Evolutionary conservation across 2,888 invertebrate genomes (phyloP).

Genomic region (Helobdella robusta): DNA sequence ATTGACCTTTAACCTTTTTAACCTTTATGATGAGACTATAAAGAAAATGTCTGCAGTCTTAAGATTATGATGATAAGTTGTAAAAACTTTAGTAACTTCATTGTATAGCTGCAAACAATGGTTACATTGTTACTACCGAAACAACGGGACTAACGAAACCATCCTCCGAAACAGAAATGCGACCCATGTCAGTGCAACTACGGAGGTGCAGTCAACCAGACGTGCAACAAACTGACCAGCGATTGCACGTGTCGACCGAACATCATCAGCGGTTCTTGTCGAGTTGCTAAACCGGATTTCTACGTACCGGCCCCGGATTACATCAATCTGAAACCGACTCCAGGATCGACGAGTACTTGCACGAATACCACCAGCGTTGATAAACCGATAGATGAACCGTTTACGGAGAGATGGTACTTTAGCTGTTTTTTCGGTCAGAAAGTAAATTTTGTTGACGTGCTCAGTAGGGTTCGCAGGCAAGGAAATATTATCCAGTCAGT

Average conservation of each 20-base stretch:
- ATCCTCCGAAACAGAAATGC: slow-evolving; percentile 31
- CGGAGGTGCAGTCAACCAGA: slow-evolving; percentile 28
- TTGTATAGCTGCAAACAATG: too few species aligned
- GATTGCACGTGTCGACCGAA: slow-evolving; percentile 31
- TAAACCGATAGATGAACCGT: slow-evolving; percentile 18
- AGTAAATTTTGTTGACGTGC: background rate
- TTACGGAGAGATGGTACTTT: slow-evolving; percentile 29
- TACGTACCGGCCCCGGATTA: slow-evolving; percentile 30
- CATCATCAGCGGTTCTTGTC: slow-evolving; percentile 29
- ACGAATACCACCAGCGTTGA: slow-evolving; percentile 24
- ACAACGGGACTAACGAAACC: too few species aligned
- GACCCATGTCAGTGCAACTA: slow-evolving; percentile 32
- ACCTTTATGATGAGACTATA: too few species aligned
- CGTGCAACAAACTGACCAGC: slow-evolving; percentile 30
- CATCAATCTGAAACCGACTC: slow-evolving; percentile 28
- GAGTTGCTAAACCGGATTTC: slow-evolving; percentile 16
- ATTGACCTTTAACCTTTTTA: too few species aligned
- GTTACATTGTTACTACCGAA: too few species aligned
- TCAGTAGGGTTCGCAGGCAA: background rate
- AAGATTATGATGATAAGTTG: too few species aligned
- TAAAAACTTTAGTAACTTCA: too few species aligned
- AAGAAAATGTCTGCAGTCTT: too few species aligned
- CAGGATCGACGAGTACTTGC: slow-evolving; percentile 25
- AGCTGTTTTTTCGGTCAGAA: slow-evolving; percentile 14
- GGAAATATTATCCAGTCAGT: slow-evolving; percentile 21